Evolutionary conservation across 2,888 invertebrate species (phyloP), one percentile per base, ranked within the genome.

Genomic region (Patella pellucida): DNA sequence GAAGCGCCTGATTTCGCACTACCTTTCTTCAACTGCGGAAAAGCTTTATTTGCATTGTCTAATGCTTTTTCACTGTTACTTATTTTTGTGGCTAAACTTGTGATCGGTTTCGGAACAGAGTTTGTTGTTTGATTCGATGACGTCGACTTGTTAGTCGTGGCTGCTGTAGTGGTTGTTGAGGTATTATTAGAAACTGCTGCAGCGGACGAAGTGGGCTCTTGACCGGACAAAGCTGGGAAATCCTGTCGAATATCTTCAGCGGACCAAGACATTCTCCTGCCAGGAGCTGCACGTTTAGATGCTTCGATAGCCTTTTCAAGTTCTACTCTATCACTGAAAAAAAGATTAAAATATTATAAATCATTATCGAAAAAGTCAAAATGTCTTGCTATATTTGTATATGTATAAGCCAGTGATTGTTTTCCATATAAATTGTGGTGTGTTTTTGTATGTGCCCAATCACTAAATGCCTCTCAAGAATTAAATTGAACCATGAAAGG

Each of bases 221-320:
- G 69, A 52, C 69, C 52, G 12, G 75, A 72, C 15, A 80, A 69
- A 54, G 76, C 71, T 16, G 80, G 80, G 31, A 80, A 80, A 19
- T 80, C 80, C 67, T 78, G 62, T 14, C 62, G 62, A 62, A 62
- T 62, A 62, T 62, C 62, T 23, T 62, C 62, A 62, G 62, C 62
- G 19, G 62, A 62, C 62, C 62, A 62, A 14, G 62, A 62, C 62
- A 50, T 69, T 54, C 67, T 70, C 15, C 52, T 70, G 19, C 70
- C 41, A 52, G 70, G 52, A 14, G 70, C 31, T n/a, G 71, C 74
- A 16, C 52, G 69, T 41, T 70, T 19, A 14, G 74, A 74, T 15
- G 70, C 74, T 62, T 69, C 74, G 15, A 69, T 54, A n/a, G 74
- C 74, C 51, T 51, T 70, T 54, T 74, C 71, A 15, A 74, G 9